Base-by-base conservation (phyloP, 2,888 invertebrate species). In the Augiades crinisus region DNA sequence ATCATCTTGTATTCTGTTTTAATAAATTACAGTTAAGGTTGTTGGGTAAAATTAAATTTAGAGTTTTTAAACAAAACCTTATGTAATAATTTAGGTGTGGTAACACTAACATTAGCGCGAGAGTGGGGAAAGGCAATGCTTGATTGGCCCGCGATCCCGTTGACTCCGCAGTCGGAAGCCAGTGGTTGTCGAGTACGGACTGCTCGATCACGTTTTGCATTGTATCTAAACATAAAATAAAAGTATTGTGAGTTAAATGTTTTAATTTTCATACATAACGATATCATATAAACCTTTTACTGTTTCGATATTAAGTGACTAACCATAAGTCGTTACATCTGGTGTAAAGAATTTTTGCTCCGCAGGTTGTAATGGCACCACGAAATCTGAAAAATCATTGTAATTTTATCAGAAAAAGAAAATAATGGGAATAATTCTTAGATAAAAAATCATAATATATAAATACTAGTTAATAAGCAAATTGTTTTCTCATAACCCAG, bases 191-290 rank as follows among this genome's bases (percentile, higher is more conserved):
- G 24, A 90, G 80, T 16, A 90, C 89, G 22, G 90, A 90, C 67
- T 90, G 90, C 64, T 90, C 90, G 45, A 90, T 86, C 16, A 90
- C 85, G 55, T 90, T 90, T 67, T 90, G 89, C 83, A 90, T 82
- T 53, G 89, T 87, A 65, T 90, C 90, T 88, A 69, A 50, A 63
- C 60, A 60, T 52, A 53, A 53, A 63, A 58, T 5, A 30, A 30
- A 12, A 5, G 5, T 4, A 8, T 24, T n/a, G n/a, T n/a, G n/a
- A n/a, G n/a, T n/a, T n/a, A n/a, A n/a, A n/a, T n/a, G n/a, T n/a
- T n/a, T n/a, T n/a, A n/a, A n/a, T n/a, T n/a, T n/a, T n/a, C n/a
- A n/a, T n/a, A n/a, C n/a, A n/a, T n/a, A n/a, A n/a, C n/a, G n/a
- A n/a, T n/a, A n/a, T n/a, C n/a, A n/a, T n/a, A n/a, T n/a, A n/a